Base-by-base conservation (phyloP, 2,797 vertebrate species). In the Rhinatrema bivittatum region DNA sequence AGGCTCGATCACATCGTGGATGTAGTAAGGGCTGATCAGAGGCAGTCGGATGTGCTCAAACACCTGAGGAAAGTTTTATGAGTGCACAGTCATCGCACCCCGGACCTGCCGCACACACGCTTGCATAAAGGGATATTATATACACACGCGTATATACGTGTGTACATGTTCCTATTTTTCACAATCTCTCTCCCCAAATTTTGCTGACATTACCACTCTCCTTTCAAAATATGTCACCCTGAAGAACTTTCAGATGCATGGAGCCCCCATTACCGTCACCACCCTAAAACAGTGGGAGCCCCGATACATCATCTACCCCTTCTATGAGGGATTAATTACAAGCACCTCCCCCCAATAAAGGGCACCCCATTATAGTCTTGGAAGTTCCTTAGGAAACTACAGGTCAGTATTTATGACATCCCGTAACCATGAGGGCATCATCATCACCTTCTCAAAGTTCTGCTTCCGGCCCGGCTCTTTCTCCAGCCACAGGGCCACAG, bases 1-100 rank as follows among this genome's bases (percentile, higher is more conserved):
- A 21, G 78, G 75, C 63, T 88, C 86, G 0, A 87, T 70, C 24
- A 83, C 65, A 8, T 88, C 86, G 7, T 88, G 85, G 53, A 88
- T 82, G 68, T 83, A 88, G 62, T 88, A 88, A 0, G 86, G 86
- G 50, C 84, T 86, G 39, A 88, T 78, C 6, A 87, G 78, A 34
- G 85, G 80, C 54, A 88, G 65, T 5, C 85, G 72, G 33, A 87
- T 75, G 18, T 85, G 81, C 53, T 87, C 85, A 3, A 88, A 70
- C 27, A 88, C 83, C 86, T 88, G 36, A 10, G 18, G 10, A 14
- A 16, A 5, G 13, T 25, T 10, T 10, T 10, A 13, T n/a, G 4
- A 7, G 16, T n/a, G 11, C 9, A 32, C 4, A 12, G 12, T 10
- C 13, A 5, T 30, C 11, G 3, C 4, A 4, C 18, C 8, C 9